Conservation (phyloP, 1,140 invertebrate genomes). For the Drosophila pandora region DNA sequence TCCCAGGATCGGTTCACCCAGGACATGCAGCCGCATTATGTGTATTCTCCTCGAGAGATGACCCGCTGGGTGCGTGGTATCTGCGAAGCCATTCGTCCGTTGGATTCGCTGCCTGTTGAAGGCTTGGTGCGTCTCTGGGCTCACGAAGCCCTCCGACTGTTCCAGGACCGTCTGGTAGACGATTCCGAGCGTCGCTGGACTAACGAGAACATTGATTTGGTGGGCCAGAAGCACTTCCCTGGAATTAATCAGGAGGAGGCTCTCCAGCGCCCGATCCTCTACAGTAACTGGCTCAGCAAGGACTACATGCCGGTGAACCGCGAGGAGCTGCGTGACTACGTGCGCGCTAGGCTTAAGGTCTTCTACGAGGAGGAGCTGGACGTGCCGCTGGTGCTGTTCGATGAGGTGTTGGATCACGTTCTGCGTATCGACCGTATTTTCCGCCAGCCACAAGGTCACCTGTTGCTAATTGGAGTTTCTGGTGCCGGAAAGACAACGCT, state of each 20-base stretch:
- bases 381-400: constrained; percentile 98
- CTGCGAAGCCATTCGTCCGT: constrained; percentile 97
- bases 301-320: constrained; percentile 98
- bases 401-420: constrained; percentile 99
- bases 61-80: constrained; percentile 99
- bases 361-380: constrained; percentile 99
- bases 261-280: constrained; percentile 92
- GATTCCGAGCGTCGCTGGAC: constrained; percentile 98
- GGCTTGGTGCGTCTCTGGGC: constrained; percentile 98
- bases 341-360: constrained; percentile 98
- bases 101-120: constrained; percentile 96
- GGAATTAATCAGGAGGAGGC: constrained; percentile 93
- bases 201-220: constrained; percentile 98
- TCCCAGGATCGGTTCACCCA: constrained; percentile 99
- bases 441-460: constrained; percentile 98
- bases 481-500: constrained; percentile 99
- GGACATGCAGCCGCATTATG: constrained; percentile 99
- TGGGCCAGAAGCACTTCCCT: constrained; percentile 98
- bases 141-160: constrained; percentile 98
- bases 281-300: constrained; percentile 99
- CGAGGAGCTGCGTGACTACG: constrained; percentile 97
- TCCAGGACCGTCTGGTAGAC: constrained; percentile 98
- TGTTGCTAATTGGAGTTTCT: constrained; percentile 98
- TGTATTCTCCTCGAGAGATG: constrained; percentile 99
- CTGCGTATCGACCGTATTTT: constrained; percentile 99